These are phyloP conservation scores for Triplophysa dalaica DNA, from an alignment of 2,113 vertebrate species.

Conservation along the genomic window DNA sequence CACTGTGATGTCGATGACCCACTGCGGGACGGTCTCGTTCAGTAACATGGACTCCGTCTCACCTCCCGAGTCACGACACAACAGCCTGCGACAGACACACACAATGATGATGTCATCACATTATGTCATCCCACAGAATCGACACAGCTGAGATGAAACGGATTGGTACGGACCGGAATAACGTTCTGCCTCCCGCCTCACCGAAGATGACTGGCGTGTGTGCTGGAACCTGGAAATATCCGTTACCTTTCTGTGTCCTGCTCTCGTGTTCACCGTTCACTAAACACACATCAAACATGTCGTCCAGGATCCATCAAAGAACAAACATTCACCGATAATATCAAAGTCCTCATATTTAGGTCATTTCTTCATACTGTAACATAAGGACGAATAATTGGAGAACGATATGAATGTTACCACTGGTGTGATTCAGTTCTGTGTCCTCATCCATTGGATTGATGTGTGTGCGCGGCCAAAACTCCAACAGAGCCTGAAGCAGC, in stretches of 20 bases:
- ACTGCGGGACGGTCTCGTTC: constrained; percentile 96
- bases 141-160: neutral
- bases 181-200: constrained; percentile 95
- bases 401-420: neutral
- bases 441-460: constrained; percentile 97
- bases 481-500: constrained; percentile 91
- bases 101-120: no score
- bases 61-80: constrained; percentile 94
- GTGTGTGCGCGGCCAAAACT: constrained; percentile 97
- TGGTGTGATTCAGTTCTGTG: neutral
- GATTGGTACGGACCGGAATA: constrained; percentile 79
- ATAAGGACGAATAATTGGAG: no score
- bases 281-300: neutral
- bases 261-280: constrained; percentile 91
- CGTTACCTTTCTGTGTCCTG: constrained; percentile 95
- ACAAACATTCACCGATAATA: no score
- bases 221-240: constrained; percentile 97
- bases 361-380: no score
- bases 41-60: constrained; percentile 98
- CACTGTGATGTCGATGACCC: constrained; percentile 98
- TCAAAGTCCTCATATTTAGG: neutral
- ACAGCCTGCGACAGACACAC: constrained; percentile 73
- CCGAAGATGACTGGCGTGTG: constrained; percentile 98
- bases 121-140: neutral
- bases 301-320: no score